Evolutionary conservation across 2,113 vertebrate genomes (phyloP), one percentile per base, ranked within the genome.

Genomic region (Leucoraja erinaceus): DNA sequence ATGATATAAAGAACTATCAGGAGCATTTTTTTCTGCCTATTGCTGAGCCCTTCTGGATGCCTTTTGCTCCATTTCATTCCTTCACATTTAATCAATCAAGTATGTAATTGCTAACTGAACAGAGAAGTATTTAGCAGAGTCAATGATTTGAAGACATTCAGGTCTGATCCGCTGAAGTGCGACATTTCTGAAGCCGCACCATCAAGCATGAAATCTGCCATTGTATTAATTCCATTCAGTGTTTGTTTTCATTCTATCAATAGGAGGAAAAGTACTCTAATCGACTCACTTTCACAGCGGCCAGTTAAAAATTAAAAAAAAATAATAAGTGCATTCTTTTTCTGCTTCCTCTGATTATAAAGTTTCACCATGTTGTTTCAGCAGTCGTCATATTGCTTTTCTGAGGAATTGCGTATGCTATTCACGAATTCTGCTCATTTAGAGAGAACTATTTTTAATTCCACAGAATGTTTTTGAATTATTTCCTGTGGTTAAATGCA

Each of bases 91-190:
- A 22, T 81, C 47, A 81, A 81, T 81, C 20, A 9, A 56, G 78
- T 81, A 10, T 81, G 78, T 81, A 81, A 81, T 81, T 81, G 78
- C 38, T 54, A 81, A 56, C 78, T 81, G 38, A 81, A 56, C 20
- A 56, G 47, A 83, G 54, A 83, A 83, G 47, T 38, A 25, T 38
- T 81, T 54, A 81, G 12, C 22, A 83, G 11, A 78, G 76, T 33
- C 47, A 83, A 83, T 83, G 79, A 83, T 83, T 83, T 56, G 8
- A 56, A 10, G 47, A 54, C 8, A 10, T 25, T 25, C 47, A 83
- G 22, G 22, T 83, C 7, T 83, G 54, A 83, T 83, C 79, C 54
- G 25, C 56, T 83, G 79, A 59, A 25, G 9, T 83, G 47, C 25
- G 38, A 83, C 20, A 56, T 56, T 47, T 54, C 38, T 14, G 78